Conservation (phyloP, 1,140 invertebrate genomes). For the Elysia chlorotica region DNA sequence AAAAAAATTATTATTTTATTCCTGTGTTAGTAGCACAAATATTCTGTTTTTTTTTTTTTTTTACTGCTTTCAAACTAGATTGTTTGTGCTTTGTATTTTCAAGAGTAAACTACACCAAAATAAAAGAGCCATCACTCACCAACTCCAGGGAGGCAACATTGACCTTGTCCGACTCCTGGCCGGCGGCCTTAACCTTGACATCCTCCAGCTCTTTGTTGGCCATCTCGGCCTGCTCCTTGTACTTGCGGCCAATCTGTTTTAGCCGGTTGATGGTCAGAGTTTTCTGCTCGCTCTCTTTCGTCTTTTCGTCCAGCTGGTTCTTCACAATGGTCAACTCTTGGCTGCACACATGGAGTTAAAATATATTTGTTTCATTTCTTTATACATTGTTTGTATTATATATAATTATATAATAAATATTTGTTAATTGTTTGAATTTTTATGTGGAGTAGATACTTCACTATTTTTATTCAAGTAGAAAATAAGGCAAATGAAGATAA, state of each 20-base stretch:
- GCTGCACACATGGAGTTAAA: too few species aligned
- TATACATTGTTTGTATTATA: too few species aligned
- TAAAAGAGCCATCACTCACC: neutral
- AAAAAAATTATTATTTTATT: neutral
- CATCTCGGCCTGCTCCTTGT: slow-evolving; percentile 85
- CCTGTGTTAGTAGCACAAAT: neutral
- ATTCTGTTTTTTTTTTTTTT: too few species aligned
- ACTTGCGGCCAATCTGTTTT: slow-evolving; percentile 89
- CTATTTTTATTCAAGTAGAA: too few species aligned
- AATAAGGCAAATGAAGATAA: too few species aligned
- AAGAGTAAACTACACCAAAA: too few species aligned
- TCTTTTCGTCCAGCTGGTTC: slow-evolving; percentile 66
- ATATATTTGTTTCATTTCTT: too few species aligned
- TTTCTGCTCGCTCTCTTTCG: slow-evolving; percentile 72
- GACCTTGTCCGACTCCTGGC: slow-evolving; percentile 21
- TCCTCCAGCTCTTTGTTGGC: slow-evolving; percentile 47
- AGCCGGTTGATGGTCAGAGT: slow-evolving; percentile 63
- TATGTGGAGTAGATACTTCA: too few species aligned
- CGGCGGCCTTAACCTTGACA: slow-evolving; percentile 25
- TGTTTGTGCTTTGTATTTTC: too few species aligned
- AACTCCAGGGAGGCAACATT: slow-evolving; percentile 6
- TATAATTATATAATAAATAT: too few species aligned
- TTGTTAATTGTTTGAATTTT: too few species aligned
- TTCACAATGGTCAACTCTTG: slow-evolving; percentile 34
- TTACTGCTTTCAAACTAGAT: too few species aligned